phyloP scores from a whole-genome alignment of 2,888 invertebrate genomes.

The Hedya salicella region DNA sequence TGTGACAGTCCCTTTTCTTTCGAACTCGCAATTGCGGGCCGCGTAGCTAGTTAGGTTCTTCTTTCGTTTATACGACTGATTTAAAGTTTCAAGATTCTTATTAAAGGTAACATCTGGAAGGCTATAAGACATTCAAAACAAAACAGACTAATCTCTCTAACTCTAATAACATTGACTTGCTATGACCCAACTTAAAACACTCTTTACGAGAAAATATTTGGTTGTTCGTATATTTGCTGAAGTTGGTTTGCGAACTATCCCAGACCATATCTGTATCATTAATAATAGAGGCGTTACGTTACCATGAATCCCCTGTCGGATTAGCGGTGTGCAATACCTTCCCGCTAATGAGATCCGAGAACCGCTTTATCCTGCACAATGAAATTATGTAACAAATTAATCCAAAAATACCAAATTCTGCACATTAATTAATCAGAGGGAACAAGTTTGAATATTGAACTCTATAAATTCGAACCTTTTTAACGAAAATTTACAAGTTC shows the following conservation, averaged over 20 bases:
- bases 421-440: background rate
- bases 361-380: slow-evolving; percentile 46
- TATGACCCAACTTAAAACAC: background rate
- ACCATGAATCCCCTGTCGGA: slow-evolving; percentile 51
- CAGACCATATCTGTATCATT: slow-evolving; percentile 52
- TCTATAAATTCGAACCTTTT: slow-evolving; percentile 54
- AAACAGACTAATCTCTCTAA: slow-evolving; percentile 1
- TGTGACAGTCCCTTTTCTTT: slow-evolving; percentile 76
- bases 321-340: slow-evolving; percentile 57
- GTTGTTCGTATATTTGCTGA: slow-evolving; percentile 20
- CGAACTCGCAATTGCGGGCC: slow-evolving; percentile 76
- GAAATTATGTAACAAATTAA: slow-evolving; percentile 22
- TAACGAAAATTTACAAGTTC: slow-evolving; percentile 63
- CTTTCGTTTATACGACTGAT: slow-evolving; percentile 48
- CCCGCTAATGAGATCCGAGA: slow-evolving; percentile 63
- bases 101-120: slow-evolving; percentile 1
- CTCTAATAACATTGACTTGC: background rate
- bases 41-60: slow-evolving; percentile 65
- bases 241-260: slow-evolving; percentile 36
- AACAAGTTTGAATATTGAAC: slow-evolving; percentile 44
- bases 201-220: background rate
- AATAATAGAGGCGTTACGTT: slow-evolving; percentile 56
- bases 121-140: background rate
- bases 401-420: slow-evolving; percentile 2
- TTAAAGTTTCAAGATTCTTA: slow-evolving; percentile 46